These are phyloP conservation scores for Enteromius radiatus DNA, from an alignment of 2,797 vertebrate genomes.

Conservation along the genomic window DNA sequence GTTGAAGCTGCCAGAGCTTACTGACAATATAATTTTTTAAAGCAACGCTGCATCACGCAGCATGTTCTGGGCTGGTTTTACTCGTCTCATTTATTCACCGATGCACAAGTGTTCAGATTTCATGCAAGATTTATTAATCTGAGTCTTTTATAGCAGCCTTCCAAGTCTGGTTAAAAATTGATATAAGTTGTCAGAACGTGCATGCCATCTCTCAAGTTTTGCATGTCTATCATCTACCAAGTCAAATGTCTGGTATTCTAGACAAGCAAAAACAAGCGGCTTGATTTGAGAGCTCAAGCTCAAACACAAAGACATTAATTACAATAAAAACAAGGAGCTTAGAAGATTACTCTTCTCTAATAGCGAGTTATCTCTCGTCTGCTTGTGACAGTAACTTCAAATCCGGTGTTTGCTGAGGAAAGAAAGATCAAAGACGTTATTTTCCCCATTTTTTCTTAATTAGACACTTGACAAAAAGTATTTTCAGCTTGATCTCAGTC, in stretches of 20 bases:
- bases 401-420: not conserved
- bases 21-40: not conserved
- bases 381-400: slow-evolving; percentile 21
- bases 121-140: slow-evolving; percentile 11
- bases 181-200: not conserved
- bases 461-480: not conserved
- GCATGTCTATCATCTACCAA: slow-evolving; percentile 9
- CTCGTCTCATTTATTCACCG: not conserved
- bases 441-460: not conserved
- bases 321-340: slow-evolving; percentile 77
- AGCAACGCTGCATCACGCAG: not conserved
- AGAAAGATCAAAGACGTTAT: slow-evolving; percentile 36
- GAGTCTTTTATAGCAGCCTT: slow-evolving; percentile 17
- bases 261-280: not conserved
- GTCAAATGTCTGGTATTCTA: not conserved
- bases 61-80: not conserved
- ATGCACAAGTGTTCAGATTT: slow-evolving; percentile 18
- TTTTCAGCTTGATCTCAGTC: not conserved
- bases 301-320: slow-evolving; percentile 68
- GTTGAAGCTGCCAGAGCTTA: too few relatives aligned
- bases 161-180: slow-evolving; percentile 5
- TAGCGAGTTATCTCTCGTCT: slow-evolving; percentile 67
- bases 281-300: not conserved
- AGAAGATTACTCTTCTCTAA: slow-evolving; percentile 74
- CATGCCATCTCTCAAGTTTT: not conserved